Percentiles rank a stretch among this genome's conserved stretches.
These are phyloP conservation scores for Penaeus vannamei DNA, from an alignment of 1,140 invertebrate species.

Conservation along the genomic window DNA sequence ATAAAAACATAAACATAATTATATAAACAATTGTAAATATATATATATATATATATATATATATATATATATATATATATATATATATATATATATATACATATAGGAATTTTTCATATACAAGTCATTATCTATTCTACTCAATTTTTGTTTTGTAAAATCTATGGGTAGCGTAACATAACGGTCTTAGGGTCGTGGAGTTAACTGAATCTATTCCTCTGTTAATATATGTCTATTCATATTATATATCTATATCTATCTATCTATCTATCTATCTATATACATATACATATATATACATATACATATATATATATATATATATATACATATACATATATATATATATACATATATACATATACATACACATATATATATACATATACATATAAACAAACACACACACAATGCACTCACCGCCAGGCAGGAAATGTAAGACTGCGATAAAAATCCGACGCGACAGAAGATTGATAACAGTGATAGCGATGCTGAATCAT, in stretches of 20 bases:
- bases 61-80: slow-evolving; percentile 15
- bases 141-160: too few relatives aligned
- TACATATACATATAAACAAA: background rate
- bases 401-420: background rate
- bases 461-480: too few relatives aligned
- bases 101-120: background rate
- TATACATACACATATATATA: background rate
- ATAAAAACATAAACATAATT: background rate
- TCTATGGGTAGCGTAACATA: background rate
- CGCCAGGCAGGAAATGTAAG: too few relatives aligned
- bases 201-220: too few relatives aligned
- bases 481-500: too few relatives aligned
- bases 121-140: too few relatives aligned
- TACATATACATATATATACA: background rate
- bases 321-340: background rate
- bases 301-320: background rate
- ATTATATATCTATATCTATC: background rate
- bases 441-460: background rate
- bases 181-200: background rate
- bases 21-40: background rate
- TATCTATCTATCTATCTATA: background rate
- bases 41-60: slow-evolving; percentile 22
- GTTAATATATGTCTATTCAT: too few relatives aligned
- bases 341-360: background rate
- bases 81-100: slow-evolving; percentile 21